Evolutionary conservation across 1,140 invertebrate genomes (phyloP), one percentile per base, ranked within the genome.

Genomic region (Drosophila truncata): DNA sequence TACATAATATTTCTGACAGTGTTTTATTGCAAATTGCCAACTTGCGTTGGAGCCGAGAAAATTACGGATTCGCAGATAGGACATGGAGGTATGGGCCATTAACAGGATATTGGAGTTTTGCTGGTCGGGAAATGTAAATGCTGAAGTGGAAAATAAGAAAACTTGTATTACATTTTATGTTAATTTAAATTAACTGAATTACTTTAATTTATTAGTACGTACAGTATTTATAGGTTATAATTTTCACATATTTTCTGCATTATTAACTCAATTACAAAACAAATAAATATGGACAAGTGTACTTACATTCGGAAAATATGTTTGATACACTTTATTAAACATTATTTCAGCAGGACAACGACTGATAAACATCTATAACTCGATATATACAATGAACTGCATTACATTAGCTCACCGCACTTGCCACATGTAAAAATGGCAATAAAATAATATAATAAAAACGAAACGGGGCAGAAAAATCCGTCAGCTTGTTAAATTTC

Each of bases 11-110:
- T 80, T 71, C 37, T 47, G 62, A 76, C 50, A 70, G 35, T 64
- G 55, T 61, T 70, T 85, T 77, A 81, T 85, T 84, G 77, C 69
- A 84, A 72, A 59, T 72, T 72, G 35, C 66, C 66, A 41, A 41
- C 33, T 59, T 47, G 33, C 23, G 31, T 64, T 69, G 69, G 59
- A 20, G 42, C 27, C 11, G 1, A 0, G 23, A 29, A 18, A 65
- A 42, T 57, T 50, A 72, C 37, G 52, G 37, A 23, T 31, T 33
- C 14, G 18, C 44, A 16, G 69, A 72, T 72, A 50, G 35, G 14
- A 42, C 42, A 54, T 9, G 20, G 27, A 31, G 41, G 63, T 33
- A 67, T 39, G 13, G 13, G 20, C 10, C 31, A 57, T 58, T 55
- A 58, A 41, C 29, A 54, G 35, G 46, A 67, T 29, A 47, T 37